Evolutionary conservation across 2,797 vertebrate species (phyloP), one percentile per base, ranked within the genome.

Genomic region (Danio choprae): DNA sequence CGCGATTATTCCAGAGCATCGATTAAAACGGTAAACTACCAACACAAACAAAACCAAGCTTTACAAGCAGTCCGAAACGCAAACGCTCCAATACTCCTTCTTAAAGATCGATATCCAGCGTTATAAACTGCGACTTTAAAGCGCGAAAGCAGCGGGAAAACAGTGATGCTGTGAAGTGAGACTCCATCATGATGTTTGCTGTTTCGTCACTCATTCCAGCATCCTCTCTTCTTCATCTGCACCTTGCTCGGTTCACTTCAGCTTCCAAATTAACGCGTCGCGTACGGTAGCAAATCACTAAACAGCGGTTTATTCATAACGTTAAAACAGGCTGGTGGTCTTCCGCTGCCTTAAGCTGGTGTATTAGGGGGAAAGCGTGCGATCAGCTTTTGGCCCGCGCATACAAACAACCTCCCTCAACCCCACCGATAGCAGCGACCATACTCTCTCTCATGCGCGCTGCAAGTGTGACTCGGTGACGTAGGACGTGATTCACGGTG

Each of bases 381-480:
- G 41, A 44, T 70, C 16, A 29, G 55, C 53, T 59, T 48, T 46
- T 74, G 56, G 43, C 55, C 72, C 53, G 55, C 38, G 51, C 12
- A 64, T 13, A 38, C 8, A 60, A 53, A 15, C 51, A 68, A 50
- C 5, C 55, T 59, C 55, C 48, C 16, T 58, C 65, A 15, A 51
- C 18, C 18, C 43, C 43, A 56, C 11, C 22, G 2, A 44, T 18
- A 50, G 16, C 18, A n/a, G 29, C 46, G 11, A 63, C 59, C 18
- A 22, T 22, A 7, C 56, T n/a, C 56, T 71, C 46, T 70, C 56
- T 62, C 46, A 71, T 58, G 67, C 36, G 77, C 67, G 58, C 44
- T 5, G 55, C 15, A 50, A 60, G 44, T 62, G 77, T 71, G 77
- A 71, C 56, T 43, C 29, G 29, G 29, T 79, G 77, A 79, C 77